phyloP scores from a whole-genome alignment of 2,113 vertebrate species.

The Thomomys bottae region DNA sequence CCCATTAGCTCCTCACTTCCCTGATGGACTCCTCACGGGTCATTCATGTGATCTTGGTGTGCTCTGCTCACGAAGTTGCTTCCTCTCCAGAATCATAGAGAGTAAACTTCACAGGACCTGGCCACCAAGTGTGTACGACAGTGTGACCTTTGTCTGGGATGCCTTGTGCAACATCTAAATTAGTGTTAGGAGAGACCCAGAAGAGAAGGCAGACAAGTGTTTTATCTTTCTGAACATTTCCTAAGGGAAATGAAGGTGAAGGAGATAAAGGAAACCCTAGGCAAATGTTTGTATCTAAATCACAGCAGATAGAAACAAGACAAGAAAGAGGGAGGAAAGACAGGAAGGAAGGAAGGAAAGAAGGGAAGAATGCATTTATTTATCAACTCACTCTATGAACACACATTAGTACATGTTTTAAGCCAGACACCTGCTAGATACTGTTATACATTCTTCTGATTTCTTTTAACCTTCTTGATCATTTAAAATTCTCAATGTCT shows the following conservation, averaged over 20 bases:
- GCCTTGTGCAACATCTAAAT: background rate
- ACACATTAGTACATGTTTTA: accelerated
- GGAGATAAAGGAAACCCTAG: background rate
- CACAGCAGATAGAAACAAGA: background rate
- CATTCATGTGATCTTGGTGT: accelerated
- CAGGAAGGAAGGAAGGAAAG: background rate
- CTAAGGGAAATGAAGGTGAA: background rate
- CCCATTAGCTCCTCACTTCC: background rate
- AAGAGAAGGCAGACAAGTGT: background rate
- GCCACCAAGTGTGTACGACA: background rate
- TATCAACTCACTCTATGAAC: background rate
- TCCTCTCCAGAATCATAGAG: background rate
- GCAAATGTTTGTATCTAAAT: background rate
- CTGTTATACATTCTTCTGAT: accelerated
- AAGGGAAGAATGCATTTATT: accelerated
- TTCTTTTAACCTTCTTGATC: background rate
- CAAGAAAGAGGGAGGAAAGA: background rate
- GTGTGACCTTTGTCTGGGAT: background rate
- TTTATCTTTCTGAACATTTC: background rate
- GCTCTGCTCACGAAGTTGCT: no score
- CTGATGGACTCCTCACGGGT: no score
- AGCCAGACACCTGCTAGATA: no score
- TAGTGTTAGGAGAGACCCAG: background rate
- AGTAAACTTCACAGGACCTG: background rate
- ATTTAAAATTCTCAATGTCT: background rate